Evolutionary conservation across 2,797 vertebrate species (phyloP).

Genomic region (Artibeus lituratus): DNA sequence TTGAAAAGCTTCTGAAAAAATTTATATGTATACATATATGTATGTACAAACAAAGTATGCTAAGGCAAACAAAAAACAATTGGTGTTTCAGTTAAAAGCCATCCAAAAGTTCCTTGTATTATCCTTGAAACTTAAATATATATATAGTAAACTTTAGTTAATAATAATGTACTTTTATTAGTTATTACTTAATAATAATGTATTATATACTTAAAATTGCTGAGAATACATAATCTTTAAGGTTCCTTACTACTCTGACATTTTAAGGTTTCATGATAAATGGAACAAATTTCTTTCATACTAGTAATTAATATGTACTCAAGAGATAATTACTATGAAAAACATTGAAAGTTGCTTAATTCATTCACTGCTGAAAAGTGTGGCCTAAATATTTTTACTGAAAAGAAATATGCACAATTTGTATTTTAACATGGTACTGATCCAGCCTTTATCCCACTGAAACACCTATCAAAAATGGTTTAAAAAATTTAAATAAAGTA

Average conservation of each 20-base stretch:
- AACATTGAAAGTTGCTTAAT: background rate
- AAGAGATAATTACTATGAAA: background rate
- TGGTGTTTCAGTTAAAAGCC: background rate
- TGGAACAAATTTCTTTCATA: conserved; percentile 6
- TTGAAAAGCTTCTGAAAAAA: background rate
- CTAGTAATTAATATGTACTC: background rate
- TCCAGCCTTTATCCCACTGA: background rate
- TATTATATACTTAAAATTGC: background rate
- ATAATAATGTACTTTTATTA: background rate
- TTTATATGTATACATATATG: background rate
- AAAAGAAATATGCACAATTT: background rate
- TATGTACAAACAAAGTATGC: background rate
- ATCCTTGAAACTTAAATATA: background rate
- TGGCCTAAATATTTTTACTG: background rate
- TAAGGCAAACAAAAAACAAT: background rate
- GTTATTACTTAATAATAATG: background rate
- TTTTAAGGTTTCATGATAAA: background rate
- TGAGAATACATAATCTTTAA: background rate
- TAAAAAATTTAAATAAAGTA: background rate
- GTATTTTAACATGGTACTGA: background rate
- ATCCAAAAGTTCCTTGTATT: background rate
- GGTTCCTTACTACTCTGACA: background rate
- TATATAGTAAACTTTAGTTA: background rate
- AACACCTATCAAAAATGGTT: background rate
- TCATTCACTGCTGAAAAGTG: background rate